Evolutionary conservation across 92 coral and sea anemone genomes (phyloP).

Genomic region (Porites cylindrica): DNA sequence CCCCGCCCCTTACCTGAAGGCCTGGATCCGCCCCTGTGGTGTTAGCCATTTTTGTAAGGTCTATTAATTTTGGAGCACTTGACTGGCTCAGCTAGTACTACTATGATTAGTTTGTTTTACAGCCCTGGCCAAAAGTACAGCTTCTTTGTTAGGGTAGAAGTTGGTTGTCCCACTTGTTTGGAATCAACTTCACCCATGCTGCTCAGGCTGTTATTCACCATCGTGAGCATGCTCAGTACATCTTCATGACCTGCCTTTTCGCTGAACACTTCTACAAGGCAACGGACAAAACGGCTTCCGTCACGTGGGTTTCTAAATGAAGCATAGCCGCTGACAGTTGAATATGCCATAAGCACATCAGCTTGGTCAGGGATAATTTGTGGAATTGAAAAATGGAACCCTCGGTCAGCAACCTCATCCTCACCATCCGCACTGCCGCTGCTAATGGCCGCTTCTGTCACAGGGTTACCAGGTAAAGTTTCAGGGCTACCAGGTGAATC

Average conservation of each 20-base stretch:
- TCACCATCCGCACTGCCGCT: neutral
- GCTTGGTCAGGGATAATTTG: conserved; percentile 66
- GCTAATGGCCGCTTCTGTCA: neutral
- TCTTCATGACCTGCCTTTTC: conserved; percentile 75
- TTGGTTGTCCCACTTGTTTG: conserved; percentile 84
- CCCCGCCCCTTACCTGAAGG: no score
- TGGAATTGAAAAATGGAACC: neutral
- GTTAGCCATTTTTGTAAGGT: neutral
- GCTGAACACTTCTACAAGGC: conserved; percentile 68
- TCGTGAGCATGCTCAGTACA: conserved; percentile 85
- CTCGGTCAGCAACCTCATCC: neutral
- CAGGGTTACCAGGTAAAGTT: neutral
- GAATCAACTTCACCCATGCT: conserved; percentile 48
- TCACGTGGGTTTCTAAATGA: conserved; percentile 61
- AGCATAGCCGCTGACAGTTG: conserved; percentile 75
- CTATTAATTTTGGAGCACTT: neutral
- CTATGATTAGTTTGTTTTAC: neutral
- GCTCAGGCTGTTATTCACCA: conserved; percentile 63
- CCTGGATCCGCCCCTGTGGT: no score
- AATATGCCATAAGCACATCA: conserved; percentile 80
- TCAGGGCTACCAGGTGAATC: neutral
- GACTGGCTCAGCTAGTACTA: neutral
- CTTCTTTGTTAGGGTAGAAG: conserved; percentile 77
- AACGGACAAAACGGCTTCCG: conserved; percentile 83
- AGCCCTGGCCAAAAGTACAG: conserved; percentile 87